Evolutionary conservation across 2,797 vertebrate genomes (phyloP).

Genomic region (Neosilurus hyrtlii): DNA sequence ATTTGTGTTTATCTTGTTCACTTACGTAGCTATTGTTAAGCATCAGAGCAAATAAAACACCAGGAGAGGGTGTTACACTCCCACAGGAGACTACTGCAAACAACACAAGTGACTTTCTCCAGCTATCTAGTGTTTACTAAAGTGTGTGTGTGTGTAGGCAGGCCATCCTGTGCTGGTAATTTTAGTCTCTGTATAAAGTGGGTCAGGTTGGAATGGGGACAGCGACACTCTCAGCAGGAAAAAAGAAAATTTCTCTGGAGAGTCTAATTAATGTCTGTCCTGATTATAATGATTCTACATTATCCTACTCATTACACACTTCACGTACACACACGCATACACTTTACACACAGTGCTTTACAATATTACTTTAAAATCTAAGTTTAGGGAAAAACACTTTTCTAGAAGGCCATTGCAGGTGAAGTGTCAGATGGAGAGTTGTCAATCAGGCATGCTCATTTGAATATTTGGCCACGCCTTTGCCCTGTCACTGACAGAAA

Average conservation of each 20-base stretch:
- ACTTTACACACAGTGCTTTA: not conserved
- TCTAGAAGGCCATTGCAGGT: not conserved
- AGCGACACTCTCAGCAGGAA: not conserved
- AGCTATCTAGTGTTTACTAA: not conserved
- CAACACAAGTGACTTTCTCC: not conserved
- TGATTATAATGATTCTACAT: not conserved
- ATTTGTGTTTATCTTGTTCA: not conserved
- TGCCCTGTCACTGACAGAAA: not conserved
- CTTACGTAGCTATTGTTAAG: not conserved
- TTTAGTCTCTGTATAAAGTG: not conserved
- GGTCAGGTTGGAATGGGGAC: slow-evolving; percentile 16
- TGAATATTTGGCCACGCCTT: not conserved
- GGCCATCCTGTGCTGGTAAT: not conserved
- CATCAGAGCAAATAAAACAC: not conserved
- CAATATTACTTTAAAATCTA: not conserved
- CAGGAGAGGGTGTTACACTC: not conserved
- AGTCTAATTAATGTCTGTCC: not conserved
- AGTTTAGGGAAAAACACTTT: not conserved
- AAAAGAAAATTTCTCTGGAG: not conserved
- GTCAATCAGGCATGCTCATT: not conserved
- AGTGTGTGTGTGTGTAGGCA: not conserved
- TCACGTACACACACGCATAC: not conserved
- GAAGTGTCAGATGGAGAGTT: not conserved
- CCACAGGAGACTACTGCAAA: not conserved
- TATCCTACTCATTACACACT: not conserved